Percentiles rank a stretch among this genome's conserved stretches.
These are phyloP conservation scores for Potorous gilbertii DNA, from an alignment of 2,797 vertebrate species.

Conservation along the genomic window DNA sequence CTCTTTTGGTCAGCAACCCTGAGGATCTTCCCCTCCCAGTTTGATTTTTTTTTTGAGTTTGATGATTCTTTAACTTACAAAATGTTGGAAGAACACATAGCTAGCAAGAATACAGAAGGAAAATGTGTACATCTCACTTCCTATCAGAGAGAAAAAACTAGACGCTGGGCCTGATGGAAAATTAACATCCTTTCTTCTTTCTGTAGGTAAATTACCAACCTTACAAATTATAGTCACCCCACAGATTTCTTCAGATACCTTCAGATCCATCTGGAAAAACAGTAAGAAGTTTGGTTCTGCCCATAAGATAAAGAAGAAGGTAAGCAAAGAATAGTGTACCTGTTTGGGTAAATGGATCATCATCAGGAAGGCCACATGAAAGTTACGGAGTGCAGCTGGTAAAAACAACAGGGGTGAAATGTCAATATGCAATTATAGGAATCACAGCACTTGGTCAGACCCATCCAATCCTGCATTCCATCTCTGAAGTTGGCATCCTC, in stretches of 20 bases:
- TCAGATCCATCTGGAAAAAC: constrained; percentile 80
- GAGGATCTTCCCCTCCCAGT: no score
- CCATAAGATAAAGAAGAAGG: constrained; percentile 77
- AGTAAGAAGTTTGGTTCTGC: constrained; percentile 71
- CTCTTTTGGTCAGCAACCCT: no score
- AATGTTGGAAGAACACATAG: neutral
- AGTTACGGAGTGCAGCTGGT: neutral
- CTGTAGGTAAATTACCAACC: constrained; percentile 74
- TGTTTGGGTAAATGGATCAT: neutral
- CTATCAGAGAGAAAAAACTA: neutral
- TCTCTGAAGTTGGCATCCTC: neutral
- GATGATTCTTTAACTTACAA: neutral
- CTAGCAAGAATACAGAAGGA: neutral
- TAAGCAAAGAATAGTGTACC: constrained; percentile 1
- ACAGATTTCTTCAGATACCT: constrained; percentile 82
- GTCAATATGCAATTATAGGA: neutral
- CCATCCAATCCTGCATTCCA: neutral
- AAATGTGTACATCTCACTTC: neutral
- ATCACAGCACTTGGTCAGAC: neutral
- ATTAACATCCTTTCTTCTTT: neutral
- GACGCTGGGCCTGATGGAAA: neutral
- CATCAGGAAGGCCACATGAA: constrained; percentile 21
- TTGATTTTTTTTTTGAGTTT: no score
- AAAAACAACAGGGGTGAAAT: neutral
- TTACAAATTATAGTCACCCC: constrained; percentile 82